Conservation (phyloP, 2,797 vertebrate genomes). For the Chromis chromis region DNA sequence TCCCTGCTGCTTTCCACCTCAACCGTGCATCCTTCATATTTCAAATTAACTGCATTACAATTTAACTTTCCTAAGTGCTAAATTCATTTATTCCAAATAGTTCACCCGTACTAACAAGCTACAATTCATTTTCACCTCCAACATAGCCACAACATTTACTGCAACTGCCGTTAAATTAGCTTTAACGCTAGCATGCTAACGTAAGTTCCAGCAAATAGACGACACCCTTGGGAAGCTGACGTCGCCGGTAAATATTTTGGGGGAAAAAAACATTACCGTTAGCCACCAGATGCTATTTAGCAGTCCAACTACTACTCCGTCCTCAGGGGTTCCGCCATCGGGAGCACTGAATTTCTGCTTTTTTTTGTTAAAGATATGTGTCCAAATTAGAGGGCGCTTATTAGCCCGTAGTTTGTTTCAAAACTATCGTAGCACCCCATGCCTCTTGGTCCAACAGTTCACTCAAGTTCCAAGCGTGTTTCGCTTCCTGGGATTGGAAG, state of each 20-base stretch:
- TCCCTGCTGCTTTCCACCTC: constrained; percentile 10
- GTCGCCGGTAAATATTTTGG: constrained; percentile 74
- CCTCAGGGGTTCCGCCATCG: constrained; percentile 17
- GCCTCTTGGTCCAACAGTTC: constrained; percentile 62
- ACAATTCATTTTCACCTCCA: neutral
- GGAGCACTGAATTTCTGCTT: neutral
- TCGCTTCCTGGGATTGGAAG: constrained; percentile 88
- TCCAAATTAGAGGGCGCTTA: constrained; percentile 9
- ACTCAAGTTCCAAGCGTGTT: constrained; percentile 79
- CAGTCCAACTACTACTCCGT: constrained; percentile 34
- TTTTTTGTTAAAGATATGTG: neutral
- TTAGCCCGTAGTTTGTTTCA: constrained; percentile 45
- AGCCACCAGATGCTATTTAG: constrained; percentile 34
- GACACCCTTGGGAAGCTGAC: constrained; percentile 69
- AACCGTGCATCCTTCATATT: neutral
- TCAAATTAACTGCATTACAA: neutral
- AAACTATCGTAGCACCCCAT: constrained; percentile 53
- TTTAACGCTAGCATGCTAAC: constrained; percentile 58
- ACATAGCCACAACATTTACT: neutral
- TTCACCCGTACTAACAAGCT: fast-evolving
- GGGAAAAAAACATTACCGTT: constrained; percentile 68
- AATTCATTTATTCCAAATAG: neutral
- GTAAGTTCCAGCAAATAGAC: constrained; percentile 75
- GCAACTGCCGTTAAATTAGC: constrained; percentile 32
- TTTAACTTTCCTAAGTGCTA: too few relatives aligned